A percentile compares a stretch with the other conserved stretches of the same genome.
Evolutionary conservation across 2,797 vertebrate genomes (phyloP).

Genomic region (Typhlichthys eigenmanni): DNA sequence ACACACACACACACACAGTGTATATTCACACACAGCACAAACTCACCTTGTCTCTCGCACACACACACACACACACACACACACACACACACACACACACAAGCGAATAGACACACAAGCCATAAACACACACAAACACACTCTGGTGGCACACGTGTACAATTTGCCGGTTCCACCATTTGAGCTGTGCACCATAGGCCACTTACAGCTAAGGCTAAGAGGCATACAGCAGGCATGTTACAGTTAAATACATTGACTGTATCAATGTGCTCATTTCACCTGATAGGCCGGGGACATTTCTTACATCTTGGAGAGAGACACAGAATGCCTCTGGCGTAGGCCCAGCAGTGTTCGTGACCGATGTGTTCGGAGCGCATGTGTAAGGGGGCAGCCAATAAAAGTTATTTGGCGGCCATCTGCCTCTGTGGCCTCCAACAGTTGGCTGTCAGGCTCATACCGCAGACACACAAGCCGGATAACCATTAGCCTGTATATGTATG

Average conservation of each 20-base stretch:
- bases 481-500: constrained; percentile 67
- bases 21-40: constrained; percentile 5
- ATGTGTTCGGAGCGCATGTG: constrained; percentile 72
- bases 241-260: constrained; percentile 32
- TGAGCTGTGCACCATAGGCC: neutral
- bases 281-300: constrained; percentile 22
- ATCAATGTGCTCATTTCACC: constrained; percentile 37
- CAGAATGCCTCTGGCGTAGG: constrained; percentile 36
- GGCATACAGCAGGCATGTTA: constrained; percentile 18
- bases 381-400: constrained; percentile 71
- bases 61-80: constrained; percentile 1
- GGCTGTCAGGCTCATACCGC: constrained; percentile 64
- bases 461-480: constrained; percentile 69
- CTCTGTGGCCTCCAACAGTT: constrained; percentile 72
- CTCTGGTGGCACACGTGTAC: neutral
- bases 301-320: constrained; percentile 20
- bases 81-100: neutral
- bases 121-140: constrained; percentile 8
- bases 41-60: neutral
- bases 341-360: constrained; percentile 53
- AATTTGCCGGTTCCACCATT: neutral
- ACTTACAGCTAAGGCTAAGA: too few relatives aligned
- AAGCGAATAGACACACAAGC: constrained; percentile 13
- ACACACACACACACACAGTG: constrained; percentile 3
- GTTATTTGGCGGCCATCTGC: constrained; percentile 79